Base-by-base conservation (phyloP, 2,888 invertebrate genomes). In the Philhelius pedissequus region DNA sequence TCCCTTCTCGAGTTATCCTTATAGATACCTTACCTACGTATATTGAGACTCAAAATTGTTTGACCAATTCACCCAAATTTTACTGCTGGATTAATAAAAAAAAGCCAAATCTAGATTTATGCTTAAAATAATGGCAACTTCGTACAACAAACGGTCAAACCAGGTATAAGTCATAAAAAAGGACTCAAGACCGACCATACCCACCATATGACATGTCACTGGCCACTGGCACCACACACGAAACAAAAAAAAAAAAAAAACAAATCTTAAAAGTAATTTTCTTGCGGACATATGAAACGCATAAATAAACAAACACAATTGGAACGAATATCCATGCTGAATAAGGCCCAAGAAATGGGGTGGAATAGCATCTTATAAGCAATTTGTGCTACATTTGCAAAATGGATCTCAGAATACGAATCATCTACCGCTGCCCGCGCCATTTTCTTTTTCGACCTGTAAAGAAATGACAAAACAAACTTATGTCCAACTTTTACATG, bases 351-450 rank as follows among this genome's bases (percentile, higher is more conserved):
- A 84, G 84, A 84, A 84, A 84, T 84, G 84, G 84, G 80, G 84
- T 84, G 84, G 84, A 84, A 84, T 79, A 84, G 84, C 84, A 84
- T 84, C 84, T 84, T 76, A 68, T 60, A 84, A 84, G 84, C 84
- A 84, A 84, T 84, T 86, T 81, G 86, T 86, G 86, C 86, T 86
- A 86, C 80, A 81, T 86, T 86, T 86, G 86, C 86, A 80, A 84
- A 84, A 84, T 84, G 75, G 70, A 80, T 84, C 48, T 48, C 48
- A 13, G 48, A 3, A 48, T 48, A 22, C 48, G 13, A 13, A 48
- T 48, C 22, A n/a, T n/a, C n/a, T n/a, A n/a, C n/a, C 9, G 9
- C 11, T 32, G n/a, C 6, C 58, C 35, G 22, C 45, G n/a, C n/a
- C n/a, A n/a, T n/a, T n/a, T n/a, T n/a, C 27, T 35, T 25, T 40